These are phyloP conservation scores for Corvus cornix DNA, from an alignment of 2,113 vertebrate species.

Conservation along the genomic window DNA sequence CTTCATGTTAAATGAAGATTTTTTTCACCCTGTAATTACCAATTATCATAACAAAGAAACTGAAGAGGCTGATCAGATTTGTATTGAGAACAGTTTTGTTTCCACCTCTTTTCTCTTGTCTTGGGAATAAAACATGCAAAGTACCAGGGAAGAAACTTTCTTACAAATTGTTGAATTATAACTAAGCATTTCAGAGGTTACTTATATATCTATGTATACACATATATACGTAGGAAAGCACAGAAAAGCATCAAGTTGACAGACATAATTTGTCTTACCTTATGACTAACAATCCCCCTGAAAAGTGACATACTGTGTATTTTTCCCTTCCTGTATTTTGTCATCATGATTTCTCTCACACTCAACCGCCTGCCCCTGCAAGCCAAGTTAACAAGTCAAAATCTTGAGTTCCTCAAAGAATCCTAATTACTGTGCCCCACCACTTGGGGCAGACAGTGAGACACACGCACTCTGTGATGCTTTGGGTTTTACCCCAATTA, in stretches of 20 bases:
- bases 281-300: neutral
- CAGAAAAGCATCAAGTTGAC: neutral
- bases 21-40: slow-evolving; percentile 7
- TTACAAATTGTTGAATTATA: neutral
- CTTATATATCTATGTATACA: neutral
- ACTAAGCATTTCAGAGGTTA: neutral
- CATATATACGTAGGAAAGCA: neutral
- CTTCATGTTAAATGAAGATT: slow-evolving; percentile 46
- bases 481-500: neutral
- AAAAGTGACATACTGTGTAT: neutral
- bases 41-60: slow-evolving; percentile 68
- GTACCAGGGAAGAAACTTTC: slow-evolving; percentile 33
- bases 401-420: neutral
- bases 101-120: slow-evolving; percentile 39
- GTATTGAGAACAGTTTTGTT: slow-evolving; percentile 46
- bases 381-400: neutral
- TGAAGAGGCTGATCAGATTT: slow-evolving; percentile 65
- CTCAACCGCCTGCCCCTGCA: neutral
- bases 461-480: neutral
- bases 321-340: neutral
- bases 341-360: neutral
- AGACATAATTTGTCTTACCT: neutral
- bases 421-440: neutral
- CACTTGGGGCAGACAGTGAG: neutral
- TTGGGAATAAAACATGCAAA: slow-evolving; percentile 32